These are phyloP conservation scores for Phoenoteleia sp. DNA, from an alignment of 2,888 invertebrate species.

Conservation along the genomic window DNA sequence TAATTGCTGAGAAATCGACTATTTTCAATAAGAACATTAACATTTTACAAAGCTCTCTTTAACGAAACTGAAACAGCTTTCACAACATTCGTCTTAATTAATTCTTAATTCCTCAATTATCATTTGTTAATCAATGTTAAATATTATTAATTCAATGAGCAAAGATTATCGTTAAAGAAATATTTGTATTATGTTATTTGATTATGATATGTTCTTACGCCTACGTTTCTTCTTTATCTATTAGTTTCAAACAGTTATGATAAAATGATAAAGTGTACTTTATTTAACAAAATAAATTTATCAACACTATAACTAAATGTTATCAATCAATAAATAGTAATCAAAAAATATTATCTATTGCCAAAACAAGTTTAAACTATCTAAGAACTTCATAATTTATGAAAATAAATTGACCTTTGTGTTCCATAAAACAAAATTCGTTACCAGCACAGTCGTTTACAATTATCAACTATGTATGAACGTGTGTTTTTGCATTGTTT, in stretches of 20 bases:
- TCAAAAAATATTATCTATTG: constrained; percentile 10
- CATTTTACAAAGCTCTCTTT: constrained; percentile 36
- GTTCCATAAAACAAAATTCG: constrained; percentile 1
- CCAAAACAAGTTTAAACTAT: constrained; percentile 13
- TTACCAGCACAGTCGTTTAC: constrained; percentile 58
- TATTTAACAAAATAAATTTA: constrained; percentile 27
- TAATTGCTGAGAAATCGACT: constrained; percentile 46
- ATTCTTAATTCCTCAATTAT: background rate
- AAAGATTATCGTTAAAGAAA: constrained; percentile 46
- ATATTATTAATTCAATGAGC: background rate
- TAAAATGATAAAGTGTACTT: constrained; percentile 21
- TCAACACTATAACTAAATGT: constrained; percentile 20
- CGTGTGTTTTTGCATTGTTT: constrained; percentile 3
- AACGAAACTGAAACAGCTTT: background rate
- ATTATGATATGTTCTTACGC: constrained; percentile 62
- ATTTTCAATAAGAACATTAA: constrained; percentile 1
- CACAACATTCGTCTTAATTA: background rate
- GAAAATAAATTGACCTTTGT: background rate
- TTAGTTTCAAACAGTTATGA: constrained; percentile 36
- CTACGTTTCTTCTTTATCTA: constrained; percentile 48
- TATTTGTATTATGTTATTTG: constrained; percentile 45
- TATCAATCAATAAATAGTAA: background rate
- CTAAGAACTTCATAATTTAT: constrained; percentile 14
- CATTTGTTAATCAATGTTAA: background rate
- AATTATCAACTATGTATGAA: constrained; percentile 30